Evolutionary conservation across 2,888 invertebrate genomes (phyloP).

Genomic region (Agrenia bidenticulata): DNA sequence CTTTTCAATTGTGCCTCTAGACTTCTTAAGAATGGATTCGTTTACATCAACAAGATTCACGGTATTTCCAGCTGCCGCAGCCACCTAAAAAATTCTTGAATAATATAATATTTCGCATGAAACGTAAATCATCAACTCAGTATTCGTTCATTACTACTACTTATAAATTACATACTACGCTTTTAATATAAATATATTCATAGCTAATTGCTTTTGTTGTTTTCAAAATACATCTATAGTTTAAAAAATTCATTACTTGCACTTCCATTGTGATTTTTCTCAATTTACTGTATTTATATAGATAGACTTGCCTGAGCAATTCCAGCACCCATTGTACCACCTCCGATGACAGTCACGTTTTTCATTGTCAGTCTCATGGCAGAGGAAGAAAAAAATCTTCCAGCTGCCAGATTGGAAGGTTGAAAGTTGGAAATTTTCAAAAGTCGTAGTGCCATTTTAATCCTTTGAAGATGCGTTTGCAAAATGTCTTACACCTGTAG

Average conservation of each 20-base stretch:
- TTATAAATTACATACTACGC: not conserved
- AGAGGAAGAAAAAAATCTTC: constrained; percentile 25
- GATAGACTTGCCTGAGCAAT: constrained; percentile 73
- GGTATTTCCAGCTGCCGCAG: constrained; percentile 60
- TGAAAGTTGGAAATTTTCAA: constrained; percentile 1
- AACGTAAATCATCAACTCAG: no score
- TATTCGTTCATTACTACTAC: not conserved
- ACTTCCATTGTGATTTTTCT: not conserved
- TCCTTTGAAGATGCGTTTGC: not conserved
- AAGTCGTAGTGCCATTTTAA: constrained; percentile 21
- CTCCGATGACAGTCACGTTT: constrained; percentile 49
- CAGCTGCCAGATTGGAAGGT: constrained; percentile 17
- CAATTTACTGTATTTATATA: constrained; percentile 1
- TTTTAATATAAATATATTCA: no score
- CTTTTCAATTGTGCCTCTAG: constrained; percentile 57
- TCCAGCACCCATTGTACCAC: constrained; percentile 86
- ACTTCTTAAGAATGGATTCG: constrained; percentile 59
- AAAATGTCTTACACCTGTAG: no score
- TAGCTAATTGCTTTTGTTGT: no score
- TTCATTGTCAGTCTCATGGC: constrained; percentile 30
- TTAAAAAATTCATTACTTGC: no score
- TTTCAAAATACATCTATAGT: no score
- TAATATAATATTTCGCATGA: no score
- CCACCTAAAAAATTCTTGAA: constrained; percentile 58
- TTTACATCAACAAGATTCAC: constrained; percentile 61